phyloP scores from a whole-genome alignment of 2,888 invertebrate genomes.

The Litoditis marina region DNA sequence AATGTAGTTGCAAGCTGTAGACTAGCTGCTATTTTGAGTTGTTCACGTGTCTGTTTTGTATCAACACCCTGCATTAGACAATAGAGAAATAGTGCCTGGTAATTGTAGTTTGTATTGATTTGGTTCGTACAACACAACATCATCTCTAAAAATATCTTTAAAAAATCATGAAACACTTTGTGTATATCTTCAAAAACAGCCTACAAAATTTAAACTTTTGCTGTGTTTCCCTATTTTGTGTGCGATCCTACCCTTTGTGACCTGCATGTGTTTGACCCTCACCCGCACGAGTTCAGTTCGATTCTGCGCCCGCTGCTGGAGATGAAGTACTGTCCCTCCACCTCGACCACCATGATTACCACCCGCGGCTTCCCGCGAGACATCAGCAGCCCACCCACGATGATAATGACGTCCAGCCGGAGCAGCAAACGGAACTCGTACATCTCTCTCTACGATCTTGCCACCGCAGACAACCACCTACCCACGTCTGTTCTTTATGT shows the following conservation, averaged over 20 bases:
- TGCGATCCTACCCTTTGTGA: conserved; percentile 8
- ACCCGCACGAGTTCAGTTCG: conserved; percentile 23
- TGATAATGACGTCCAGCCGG: conserved; percentile 6
- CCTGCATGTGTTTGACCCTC: conserved; percentile 6
- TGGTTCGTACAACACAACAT: not conserved
- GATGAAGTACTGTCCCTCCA: conserved; percentile 6
- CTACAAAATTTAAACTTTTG: too few relatives aligned
- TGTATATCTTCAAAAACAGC: too few relatives aligned
- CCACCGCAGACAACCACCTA: conserved; percentile 13
- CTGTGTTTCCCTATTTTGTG: too few relatives aligned
- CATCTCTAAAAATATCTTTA: too few relatives aligned
- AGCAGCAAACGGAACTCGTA: conserved; percentile 4
- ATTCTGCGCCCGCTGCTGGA: conserved; percentile 20
- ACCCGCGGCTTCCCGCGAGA: conserved; percentile 13
- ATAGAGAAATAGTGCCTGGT: not conserved
- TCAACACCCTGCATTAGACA: too few relatives aligned
- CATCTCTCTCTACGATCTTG: conserved; percentile 18
- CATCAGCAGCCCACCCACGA: conserved; percentile 11
- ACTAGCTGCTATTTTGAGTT: too few relatives aligned
- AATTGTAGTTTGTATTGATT: not conserved
- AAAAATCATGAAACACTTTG: too few relatives aligned
- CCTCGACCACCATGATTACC: not conserved
- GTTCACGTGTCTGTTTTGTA: too few relatives aligned
- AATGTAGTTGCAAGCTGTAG: too few relatives aligned
- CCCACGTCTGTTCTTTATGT: conserved; percentile 17